These are phyloP conservation scores for Ginglymostoma cirratum DNA, from an alignment of 2,113 vertebrate genomes.

Conservation along the genomic window DNA sequence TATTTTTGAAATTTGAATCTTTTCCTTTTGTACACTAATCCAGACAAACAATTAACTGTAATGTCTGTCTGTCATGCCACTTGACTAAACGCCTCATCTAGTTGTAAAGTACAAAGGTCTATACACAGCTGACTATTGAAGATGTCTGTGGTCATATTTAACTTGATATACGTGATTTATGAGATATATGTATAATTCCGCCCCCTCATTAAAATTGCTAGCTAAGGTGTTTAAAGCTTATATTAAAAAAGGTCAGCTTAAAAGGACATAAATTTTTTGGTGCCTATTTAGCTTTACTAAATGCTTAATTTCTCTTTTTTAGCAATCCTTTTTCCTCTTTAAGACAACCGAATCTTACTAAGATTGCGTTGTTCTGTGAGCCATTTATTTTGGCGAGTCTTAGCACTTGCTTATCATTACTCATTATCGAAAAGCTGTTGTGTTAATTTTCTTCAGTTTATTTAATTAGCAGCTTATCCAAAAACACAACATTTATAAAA, in stretches of 20 bases:
- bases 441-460: slow-evolving; percentile 48
- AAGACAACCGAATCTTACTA: neutral
- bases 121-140: neutral
- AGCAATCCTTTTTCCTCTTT: neutral
- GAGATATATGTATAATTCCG: neutral
- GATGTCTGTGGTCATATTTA: neutral
- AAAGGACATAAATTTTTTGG: neutral
- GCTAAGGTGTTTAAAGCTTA: neutral
- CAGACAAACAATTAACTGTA: neutral
- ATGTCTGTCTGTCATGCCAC: neutral
- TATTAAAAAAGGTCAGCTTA: neutral
- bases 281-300: neutral
- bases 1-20: neutral
- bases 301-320: neutral
- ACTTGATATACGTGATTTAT: neutral
- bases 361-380: neutral
- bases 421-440: slow-evolving; percentile 50
- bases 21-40: neutral
- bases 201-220: neutral
- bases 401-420: slow-evolving; percentile 44
- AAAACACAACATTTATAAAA: slow-evolving; percentile 57
- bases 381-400: neutral
- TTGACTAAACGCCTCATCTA: neutral
- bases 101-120: neutral
- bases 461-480: slow-evolving; percentile 53